These are phyloP conservation scores for Tretioscincus oriximinensis DNA, from an alignment of 2,113 vertebrate species.

Conservation along the genomic window DNA sequence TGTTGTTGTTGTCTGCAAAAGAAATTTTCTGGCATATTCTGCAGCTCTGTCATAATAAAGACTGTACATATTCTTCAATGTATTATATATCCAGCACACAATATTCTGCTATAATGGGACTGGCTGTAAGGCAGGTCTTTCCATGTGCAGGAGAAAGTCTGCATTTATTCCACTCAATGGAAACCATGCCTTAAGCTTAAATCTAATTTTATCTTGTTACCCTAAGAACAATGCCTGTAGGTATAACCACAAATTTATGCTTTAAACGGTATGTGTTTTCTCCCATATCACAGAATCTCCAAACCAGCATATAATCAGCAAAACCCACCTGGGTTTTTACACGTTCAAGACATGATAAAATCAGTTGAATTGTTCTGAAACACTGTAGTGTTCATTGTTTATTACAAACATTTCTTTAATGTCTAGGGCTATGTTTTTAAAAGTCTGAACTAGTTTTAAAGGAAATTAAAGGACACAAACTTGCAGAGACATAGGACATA, in stretches of 20 bases:
- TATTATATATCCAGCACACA: slow-evolving; percentile 42
- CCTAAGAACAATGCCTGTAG: background rate
- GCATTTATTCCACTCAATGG: slow-evolving; percentile 27
- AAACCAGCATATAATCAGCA: slow-evolving; percentile 14
- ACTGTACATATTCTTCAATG: slow-evolving; percentile 32
- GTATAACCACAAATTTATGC: slow-evolving; percentile 20
- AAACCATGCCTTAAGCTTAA: slow-evolving; percentile 29
- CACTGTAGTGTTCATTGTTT: background rate
- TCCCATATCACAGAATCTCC: slow-evolving; percentile 5
- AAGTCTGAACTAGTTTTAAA: background rate
- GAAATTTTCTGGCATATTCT: slow-evolving; percentile 7
- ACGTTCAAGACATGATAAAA: background rate
- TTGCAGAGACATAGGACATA: too few species aligned
- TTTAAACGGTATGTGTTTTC: slow-evolving; percentile 15
- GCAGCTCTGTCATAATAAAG: slow-evolving; percentile 53
- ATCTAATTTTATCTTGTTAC: slow-evolving; percentile 51
- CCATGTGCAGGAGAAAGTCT: slow-evolving; percentile 35
- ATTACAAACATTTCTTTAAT: background rate
- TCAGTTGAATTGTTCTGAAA: background rate
- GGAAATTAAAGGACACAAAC: too few species aligned
- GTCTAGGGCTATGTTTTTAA: background rate
- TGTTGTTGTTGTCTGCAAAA: background rate
- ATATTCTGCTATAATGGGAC: slow-evolving; percentile 41
- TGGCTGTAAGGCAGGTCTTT: slow-evolving; percentile 50
- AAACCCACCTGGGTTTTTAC: background rate